A percentile compares a stretch with the other conserved stretches of the same genome.
phyloP scores from a whole-genome alignment of 1,140 invertebrate genomes.

The Drosophila pallidifrons region DNA sequence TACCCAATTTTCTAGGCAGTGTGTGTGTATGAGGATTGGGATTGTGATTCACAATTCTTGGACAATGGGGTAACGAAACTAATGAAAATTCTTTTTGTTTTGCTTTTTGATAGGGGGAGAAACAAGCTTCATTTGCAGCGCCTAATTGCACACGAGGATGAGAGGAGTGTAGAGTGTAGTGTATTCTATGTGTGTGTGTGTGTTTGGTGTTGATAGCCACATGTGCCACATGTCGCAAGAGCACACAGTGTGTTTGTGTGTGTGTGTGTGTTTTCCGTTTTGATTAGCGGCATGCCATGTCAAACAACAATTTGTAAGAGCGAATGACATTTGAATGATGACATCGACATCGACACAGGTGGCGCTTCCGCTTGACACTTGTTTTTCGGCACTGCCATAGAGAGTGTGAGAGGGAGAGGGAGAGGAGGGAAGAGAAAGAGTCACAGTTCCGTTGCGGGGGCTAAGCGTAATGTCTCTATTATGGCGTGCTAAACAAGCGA shows the following conservation, averaged over 20 bases:
- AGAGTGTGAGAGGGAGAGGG: no score
- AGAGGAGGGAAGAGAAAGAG: neutral
- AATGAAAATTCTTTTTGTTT: conserved; percentile 63
- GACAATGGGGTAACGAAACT: conserved; percentile 63
- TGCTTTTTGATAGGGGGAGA: conserved; percentile 38
- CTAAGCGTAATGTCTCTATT: conserved; percentile 69
- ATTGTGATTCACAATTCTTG: conserved; percentile 53
- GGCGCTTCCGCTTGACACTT: conserved; percentile 69
- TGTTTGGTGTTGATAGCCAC: conserved; percentile 34
- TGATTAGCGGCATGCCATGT: conserved; percentile 81
- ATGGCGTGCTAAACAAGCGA: conserved; percentile 75
- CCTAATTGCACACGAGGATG: conserved; percentile 56
- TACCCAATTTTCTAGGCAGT: neutral
- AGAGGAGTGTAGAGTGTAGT: conserved; percentile 1
- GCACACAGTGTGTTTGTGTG: neutral
- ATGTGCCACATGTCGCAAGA: conserved; percentile 26
- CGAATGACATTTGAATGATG: conserved; percentile 79
- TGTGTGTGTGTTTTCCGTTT: conserved; percentile 62
- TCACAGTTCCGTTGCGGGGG: neutral
- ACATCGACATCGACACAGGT: conserved; percentile 66
- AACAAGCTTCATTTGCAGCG: conserved; percentile 12
- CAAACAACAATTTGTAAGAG: conserved; percentile 77
- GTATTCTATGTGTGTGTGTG: no score
- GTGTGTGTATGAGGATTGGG: neutral
- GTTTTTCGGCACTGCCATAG: conserved; percentile 29